Conservation (phyloP, 2,888 invertebrate genomes). For the Drosophila neonasuta region DNA sequence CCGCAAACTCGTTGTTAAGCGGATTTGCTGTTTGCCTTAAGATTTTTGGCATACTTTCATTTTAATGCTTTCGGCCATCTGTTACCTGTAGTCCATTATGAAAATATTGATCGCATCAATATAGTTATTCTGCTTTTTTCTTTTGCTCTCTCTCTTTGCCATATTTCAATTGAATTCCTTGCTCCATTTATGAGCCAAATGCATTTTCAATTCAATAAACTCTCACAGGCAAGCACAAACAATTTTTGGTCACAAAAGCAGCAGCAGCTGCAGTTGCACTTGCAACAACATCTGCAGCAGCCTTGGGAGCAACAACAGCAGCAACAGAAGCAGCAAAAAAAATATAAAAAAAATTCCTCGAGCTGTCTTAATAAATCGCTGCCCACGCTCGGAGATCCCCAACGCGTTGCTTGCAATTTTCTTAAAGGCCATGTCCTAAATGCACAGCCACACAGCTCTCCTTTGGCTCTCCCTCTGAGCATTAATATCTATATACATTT, state of each 20-base stretch:
- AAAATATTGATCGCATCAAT: constrained; percentile 42
- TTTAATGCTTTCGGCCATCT: constrained; percentile 21
- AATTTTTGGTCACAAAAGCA: constrained; percentile 54
- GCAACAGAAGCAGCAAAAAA: too few species aligned
- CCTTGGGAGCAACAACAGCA: constrained; percentile 11
- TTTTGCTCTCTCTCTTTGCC: neutral
- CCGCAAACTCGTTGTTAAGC: neutral
- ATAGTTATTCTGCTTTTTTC: constrained; percentile 6
- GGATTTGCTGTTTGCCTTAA: constrained; percentile 1
- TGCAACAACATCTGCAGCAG: constrained; percentile 19
- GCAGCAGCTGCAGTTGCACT: constrained; percentile 18
- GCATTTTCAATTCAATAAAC: constrained; percentile 62
- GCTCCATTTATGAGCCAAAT: constrained; percentile 54
- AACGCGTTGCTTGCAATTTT: constrained; percentile 45
- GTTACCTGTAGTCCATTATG: constrained; percentile 33
- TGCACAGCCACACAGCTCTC: constrained; percentile 52
- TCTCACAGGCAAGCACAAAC: constrained; percentile 36
- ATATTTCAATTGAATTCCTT: constrained; percentile 50
- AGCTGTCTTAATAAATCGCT: constrained; percentile 61
- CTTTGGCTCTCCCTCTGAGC: constrained; percentile 28
- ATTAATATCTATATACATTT: constrained; percentile 68
- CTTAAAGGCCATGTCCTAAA: constrained; percentile 59
- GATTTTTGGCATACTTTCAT: constrained; percentile 10
- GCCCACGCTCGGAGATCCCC: constrained; percentile 22
- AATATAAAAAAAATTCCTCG: neutral